Evolutionary conservation across 2,888 invertebrate genomes (phyloP), one percentile per base, ranked within the genome.

Genomic region (Eucriotettix oculatus): DNA sequence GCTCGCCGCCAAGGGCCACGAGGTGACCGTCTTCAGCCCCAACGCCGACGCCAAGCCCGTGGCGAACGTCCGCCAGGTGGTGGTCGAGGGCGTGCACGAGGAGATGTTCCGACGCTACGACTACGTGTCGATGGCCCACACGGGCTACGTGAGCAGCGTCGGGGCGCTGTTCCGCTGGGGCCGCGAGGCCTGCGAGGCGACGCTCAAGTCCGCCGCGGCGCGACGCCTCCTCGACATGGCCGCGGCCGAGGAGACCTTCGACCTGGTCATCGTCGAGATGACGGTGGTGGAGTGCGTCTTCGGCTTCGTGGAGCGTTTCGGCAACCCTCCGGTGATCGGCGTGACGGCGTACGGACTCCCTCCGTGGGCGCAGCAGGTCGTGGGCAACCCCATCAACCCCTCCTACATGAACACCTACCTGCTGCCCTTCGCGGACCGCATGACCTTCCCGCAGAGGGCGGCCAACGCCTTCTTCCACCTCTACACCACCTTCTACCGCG

Each of bases 11-110:
- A 52, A 57, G 53, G 64, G 64, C 14, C 64, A 64, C 44, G 52
- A 62, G 7, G 61, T 65, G 17, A 65, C 65, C 7, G 62, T 63
- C 11, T n/a, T 64, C 42, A 60, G 59, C 9, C 60, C 63, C 9
- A 60, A 64, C 53, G 53, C 52, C 10, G 63, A 63, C 16, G 62
- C 60, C 29, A 16, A 58, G 9, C 57, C 57, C 17, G 52, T 56
- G 48, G 52, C 61, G n/a, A 64, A 64, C 57, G 40, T 56, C 29
- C 62, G 43, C 11, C 57, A 61, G 16, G 43, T 63, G 10, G 44
- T 61, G 16, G 42, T 65, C n/a, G 64, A 63, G n/a, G 62, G 57
- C 11, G 41, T 57, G 1, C 62, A 64, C 29, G 29, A 29, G 29
- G 29, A 29, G 29, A 29, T 29, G 29, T 44, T 58, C 9, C 43